phyloP scores from a whole-genome alignment of 2,797 vertebrate genomes.

The Rousettus madagascariensis region DNA sequence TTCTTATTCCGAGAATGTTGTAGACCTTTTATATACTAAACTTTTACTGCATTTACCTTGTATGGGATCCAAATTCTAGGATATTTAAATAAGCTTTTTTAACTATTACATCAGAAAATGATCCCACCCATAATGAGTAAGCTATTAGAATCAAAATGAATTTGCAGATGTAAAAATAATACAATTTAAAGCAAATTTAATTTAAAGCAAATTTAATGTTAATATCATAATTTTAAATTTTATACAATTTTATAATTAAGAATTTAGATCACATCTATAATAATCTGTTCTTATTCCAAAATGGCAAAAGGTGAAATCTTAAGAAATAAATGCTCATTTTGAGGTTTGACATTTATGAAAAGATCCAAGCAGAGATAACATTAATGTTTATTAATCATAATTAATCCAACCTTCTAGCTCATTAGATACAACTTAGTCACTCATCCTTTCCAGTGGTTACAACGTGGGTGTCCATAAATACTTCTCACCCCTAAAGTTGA shows the following conservation, averaged over 20 bases:
- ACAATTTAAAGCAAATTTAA: neutral
- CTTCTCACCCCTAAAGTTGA: neutral
- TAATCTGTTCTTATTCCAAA: neutral
- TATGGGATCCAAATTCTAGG: neutral
- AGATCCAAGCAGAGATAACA: neutral
- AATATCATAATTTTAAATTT: neutral
- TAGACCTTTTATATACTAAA: neutral
- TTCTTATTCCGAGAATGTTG: neutral
- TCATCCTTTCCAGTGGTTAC: neutral
- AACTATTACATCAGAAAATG: neutral
- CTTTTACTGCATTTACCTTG: neutral
- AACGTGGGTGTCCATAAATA: neutral
- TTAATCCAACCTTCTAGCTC: neutral
- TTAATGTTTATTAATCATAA: neutral
- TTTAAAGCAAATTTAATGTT: neutral
- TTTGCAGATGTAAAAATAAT: neutral
- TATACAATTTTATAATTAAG: neutral
- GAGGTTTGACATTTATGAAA: neutral
- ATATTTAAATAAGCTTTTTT: neutral
- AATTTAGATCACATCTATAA: neutral
- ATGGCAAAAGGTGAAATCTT: neutral
- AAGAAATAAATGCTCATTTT: neutral
- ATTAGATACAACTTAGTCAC: neutral
- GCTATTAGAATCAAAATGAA: neutral
- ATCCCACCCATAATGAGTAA: neutral